These are phyloP conservation scores for Pomacea maculata DNA, from an alignment of 1,140 invertebrate species.

Conservation along the genomic window DNA sequence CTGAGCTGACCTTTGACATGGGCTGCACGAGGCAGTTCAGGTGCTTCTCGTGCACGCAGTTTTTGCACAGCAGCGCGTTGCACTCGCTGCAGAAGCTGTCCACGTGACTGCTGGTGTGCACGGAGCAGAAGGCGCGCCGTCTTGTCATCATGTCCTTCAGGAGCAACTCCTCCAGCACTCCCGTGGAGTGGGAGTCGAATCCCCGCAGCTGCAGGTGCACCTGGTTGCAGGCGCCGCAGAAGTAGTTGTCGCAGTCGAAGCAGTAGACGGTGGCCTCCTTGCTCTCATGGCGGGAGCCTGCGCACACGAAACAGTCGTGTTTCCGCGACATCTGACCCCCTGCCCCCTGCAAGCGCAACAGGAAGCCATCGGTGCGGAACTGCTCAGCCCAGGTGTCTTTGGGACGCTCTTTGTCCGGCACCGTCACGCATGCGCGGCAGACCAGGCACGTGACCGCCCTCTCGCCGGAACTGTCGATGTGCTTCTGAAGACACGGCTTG, in stretches of 20 bases:
- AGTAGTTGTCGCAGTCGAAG: slow-evolving; percentile 27
- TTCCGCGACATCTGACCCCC: not conserved
- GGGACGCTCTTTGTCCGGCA: slow-evolving; percentile 19
- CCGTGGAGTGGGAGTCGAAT: slow-evolving; percentile 7
- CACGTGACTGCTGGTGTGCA: slow-evolving; percentile 8
- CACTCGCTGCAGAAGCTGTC: slow-evolving; percentile 18
- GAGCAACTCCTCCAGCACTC: not conserved
- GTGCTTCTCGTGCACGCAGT: slow-evolving; percentile 17
- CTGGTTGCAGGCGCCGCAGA: slow-evolving; percentile 15
- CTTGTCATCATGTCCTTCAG: slow-evolving; percentile 16
- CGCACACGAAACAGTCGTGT: slow-evolving; percentile 26
- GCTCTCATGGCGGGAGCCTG: slow-evolving; percentile 5
- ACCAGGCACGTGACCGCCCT: slow-evolving; percentile 20
- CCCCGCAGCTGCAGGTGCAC: slow-evolving; percentile 27
- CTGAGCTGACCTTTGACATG: slow-evolving; percentile 1
- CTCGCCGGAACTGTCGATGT: slow-evolving; percentile 20
- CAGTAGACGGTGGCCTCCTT: slow-evolving; percentile 14
- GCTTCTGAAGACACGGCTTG: slow-evolving; percentile 21
- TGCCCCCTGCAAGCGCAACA: slow-evolving; percentile 15
- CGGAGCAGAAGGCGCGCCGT: not conserved
- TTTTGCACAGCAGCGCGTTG: not conserved
- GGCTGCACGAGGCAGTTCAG: slow-evolving; percentile 3
- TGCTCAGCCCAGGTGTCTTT: slow-evolving; percentile 22
- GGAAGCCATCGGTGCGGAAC: slow-evolving; percentile 28
- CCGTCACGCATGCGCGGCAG: slow-evolving; percentile 1